These are phyloP conservation scores for Nasonia giraulti DNA, from an alignment of 1,140 invertebrate species.

Conservation along the genomic window DNA sequence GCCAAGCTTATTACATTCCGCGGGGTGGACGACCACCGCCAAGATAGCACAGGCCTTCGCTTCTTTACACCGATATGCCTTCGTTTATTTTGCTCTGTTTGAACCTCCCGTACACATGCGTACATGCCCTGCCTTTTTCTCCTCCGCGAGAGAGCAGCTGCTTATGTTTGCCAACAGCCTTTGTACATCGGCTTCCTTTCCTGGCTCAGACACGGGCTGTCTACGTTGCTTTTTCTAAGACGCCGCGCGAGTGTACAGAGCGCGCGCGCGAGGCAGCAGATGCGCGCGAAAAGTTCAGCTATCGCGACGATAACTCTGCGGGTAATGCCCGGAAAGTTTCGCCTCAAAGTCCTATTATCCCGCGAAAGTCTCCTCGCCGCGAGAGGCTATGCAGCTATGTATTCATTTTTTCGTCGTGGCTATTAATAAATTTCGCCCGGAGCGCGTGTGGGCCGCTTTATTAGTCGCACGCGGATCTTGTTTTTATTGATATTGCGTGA, in stretches of 20 bases:
- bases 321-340: conserved; percentile 26
- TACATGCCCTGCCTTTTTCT: background rate
- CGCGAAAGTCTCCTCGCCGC: conserved; percentile 10
- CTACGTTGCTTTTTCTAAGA: background rate
- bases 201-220: background rate
- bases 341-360: conserved; percentile 37
- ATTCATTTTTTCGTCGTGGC: conserved; percentile 8
- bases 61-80: background rate
- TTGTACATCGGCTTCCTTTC: background rate
- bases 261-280: background rate
- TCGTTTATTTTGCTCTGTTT: conserved; percentile 21
- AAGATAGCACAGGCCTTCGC: background rate
- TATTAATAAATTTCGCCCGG: conserved; percentile 48
- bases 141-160: background rate
- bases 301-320: conserved; percentile 12
- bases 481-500: background rate
- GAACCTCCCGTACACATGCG: background rate
- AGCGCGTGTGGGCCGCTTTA: conserved; percentile 31
- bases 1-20: conserved; percentile 20
- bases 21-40: background rate
- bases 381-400: background rate
- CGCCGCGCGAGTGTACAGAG: background rate
- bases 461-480: conserved; percentile 3
- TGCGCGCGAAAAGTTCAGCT: conserved; percentile 16
- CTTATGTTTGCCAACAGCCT: no score